phyloP scores from a whole-genome alignment of 2,888 invertebrate genomes.

The Gymnocheta viridis region DNA sequence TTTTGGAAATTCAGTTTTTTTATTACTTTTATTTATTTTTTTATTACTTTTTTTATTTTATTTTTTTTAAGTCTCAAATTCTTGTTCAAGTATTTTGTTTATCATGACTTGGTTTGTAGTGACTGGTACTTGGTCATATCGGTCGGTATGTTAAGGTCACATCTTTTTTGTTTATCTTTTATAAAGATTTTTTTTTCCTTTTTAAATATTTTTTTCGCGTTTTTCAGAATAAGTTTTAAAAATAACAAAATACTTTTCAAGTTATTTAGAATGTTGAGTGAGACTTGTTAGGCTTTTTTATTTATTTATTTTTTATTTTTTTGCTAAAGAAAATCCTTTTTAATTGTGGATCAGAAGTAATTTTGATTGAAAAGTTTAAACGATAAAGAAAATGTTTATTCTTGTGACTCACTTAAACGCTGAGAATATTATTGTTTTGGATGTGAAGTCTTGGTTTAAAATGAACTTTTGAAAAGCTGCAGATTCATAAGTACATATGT shows the following conservation, averaged over 20 bases:
- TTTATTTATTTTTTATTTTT: no score
- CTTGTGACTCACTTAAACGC: neutral
- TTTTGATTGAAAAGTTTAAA: neutral
- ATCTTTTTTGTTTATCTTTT: constrained; percentile 2
- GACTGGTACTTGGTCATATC: constrained; percentile 56
- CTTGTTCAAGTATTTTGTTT: constrained; percentile 46
- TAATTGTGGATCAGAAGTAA: neutral
- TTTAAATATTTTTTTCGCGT: constrained; percentile 1
- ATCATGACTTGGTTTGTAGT: constrained; percentile 18
- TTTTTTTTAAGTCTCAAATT: constrained; percentile 42
- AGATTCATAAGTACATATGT: neutral
- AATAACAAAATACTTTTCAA: constrained; percentile 16
- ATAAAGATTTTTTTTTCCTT: constrained; percentile 11
- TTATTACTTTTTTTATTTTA: neutral
- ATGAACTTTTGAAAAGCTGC: neutral
- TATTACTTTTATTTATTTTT: neutral
- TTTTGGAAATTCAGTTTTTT: constrained; percentile 5
- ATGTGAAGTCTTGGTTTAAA: neutral
- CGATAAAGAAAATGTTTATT: neutral
- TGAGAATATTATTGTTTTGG: neutral
- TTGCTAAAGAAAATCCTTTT: neutral
- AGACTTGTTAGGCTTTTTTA: neutral
- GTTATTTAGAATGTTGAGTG: constrained; percentile 21
- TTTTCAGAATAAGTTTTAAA: neutral
- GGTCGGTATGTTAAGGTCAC: constrained; percentile 70